These are phyloP conservation scores for Lasioglossum malachurum DNA, from an alignment of 2,888 invertebrate genomes.

Conservation along the genomic window DNA sequence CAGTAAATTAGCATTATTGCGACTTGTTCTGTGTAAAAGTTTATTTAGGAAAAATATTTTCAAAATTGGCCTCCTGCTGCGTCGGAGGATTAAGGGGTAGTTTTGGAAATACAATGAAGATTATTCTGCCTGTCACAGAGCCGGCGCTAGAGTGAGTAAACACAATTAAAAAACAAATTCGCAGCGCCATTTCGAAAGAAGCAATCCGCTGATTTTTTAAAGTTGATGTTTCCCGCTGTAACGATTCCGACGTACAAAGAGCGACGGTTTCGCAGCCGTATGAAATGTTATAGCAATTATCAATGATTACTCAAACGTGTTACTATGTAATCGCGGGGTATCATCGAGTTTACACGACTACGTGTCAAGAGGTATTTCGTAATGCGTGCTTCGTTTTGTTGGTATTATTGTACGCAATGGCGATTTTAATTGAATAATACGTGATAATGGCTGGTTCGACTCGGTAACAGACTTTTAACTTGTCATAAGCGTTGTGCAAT, in stretches of 20 bases:
- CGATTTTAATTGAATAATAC: conserved; percentile 22
- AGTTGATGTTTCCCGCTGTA: background rate
- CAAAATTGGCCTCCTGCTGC: too few relatives aligned
- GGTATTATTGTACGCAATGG: conserved; percentile 7
- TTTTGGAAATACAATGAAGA: too few relatives aligned
- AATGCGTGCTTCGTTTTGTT: background rate
- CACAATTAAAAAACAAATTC: too few relatives aligned
- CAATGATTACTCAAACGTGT: background rate
- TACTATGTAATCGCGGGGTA: background rate
- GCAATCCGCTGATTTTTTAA: too few relatives aligned
- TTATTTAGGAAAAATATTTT: too few relatives aligned
- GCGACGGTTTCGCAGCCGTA: background rate
- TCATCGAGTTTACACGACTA: background rate
- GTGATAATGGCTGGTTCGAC: background rate
- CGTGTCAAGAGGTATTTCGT: background rate
- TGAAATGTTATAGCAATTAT: background rate
- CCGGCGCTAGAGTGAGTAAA: too few relatives aligned
- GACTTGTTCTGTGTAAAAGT: too few relatives aligned
- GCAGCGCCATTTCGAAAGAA: too few relatives aligned
- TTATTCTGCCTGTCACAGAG: too few relatives aligned
- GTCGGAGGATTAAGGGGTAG: too few relatives aligned
- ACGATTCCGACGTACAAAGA: background rate
- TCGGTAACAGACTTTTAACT: background rate
- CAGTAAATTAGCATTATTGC: too few relatives aligned
- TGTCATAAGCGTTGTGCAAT: background rate